phyloP scores from a whole-genome alignment of 2,113 vertebrate species.

The Gymnorhina tibicen region DNA sequence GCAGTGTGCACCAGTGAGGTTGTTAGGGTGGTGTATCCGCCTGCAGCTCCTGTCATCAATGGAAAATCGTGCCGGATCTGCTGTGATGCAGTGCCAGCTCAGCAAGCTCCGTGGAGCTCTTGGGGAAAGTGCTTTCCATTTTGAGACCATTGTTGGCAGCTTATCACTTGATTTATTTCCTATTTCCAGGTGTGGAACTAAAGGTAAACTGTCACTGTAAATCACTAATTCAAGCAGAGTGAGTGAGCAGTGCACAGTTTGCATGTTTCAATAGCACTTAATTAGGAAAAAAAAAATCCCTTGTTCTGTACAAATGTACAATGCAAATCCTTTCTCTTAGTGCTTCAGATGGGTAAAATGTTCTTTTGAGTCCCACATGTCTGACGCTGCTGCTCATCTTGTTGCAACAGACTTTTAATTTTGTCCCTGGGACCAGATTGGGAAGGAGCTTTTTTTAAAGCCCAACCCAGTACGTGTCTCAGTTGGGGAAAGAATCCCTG shows the following conservation, averaged over 20 bases:
- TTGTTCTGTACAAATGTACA: background rate
- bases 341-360: background rate
- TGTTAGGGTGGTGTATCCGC: background rate
- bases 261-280: conserved; percentile 27
- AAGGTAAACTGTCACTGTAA: conserved; percentile 50
- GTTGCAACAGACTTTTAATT: background rate
- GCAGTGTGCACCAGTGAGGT: background rate
- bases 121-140: conserved; percentile 13
- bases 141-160: background rate
- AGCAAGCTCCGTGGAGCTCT: conserved; percentile 20
- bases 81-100: conserved; percentile 21
- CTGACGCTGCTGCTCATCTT: background rate
- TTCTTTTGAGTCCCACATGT: conserved; percentile 2
- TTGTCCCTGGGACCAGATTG: background rate
- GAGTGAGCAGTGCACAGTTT: background rate
- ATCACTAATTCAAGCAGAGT: conserved; percentile 44
- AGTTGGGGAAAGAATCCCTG: background rate
- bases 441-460: background rate
- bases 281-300: background rate
- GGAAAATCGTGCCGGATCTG: background rate
- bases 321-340: background rate
- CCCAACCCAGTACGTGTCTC: background rate
- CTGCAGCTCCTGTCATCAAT: conserved; percentile 11
- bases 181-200: conserved; percentile 55
- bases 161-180: conserved; percentile 62